phyloP scores from a whole-genome alignment of 2,113 vertebrate genomes.

The Cromileptes altivelis region DNA sequence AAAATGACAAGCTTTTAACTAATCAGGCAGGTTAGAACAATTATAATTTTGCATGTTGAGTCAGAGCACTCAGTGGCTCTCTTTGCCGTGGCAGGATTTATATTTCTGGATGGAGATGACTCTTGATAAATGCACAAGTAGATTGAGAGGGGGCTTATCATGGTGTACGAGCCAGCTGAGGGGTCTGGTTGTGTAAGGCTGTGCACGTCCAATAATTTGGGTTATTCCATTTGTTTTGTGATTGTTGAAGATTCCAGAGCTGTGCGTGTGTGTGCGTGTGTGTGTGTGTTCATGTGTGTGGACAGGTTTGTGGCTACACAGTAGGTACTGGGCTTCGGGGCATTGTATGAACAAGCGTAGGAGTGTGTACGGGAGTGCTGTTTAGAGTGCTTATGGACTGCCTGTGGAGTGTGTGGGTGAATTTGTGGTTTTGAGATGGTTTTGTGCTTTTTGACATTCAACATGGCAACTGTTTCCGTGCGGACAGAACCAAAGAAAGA shows the following conservation, averaged over 20 bases:
- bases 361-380: constrained; percentile 63
- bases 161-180: not conserved
- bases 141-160: constrained; percentile 17
- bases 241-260: not conserved
- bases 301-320: constrained; percentile 21
- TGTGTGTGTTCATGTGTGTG: constrained; percentile 29
- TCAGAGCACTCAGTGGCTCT: not conserved
- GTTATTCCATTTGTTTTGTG: constrained; percentile 28
- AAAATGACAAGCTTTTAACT: constrained; percentile 10
- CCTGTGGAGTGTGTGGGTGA: constrained; percentile 72
- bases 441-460: constrained; percentile 69
- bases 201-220: constrained; percentile 13
- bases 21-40: not conserved
- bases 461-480: constrained; percentile 75
- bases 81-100: not conserved
- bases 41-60: not conserved
- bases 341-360: constrained; percentile 58
- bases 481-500: constrained; percentile 40
- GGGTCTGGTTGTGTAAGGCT: constrained; percentile 25
- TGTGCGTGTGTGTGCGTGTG: constrained; percentile 8
- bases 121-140: constrained; percentile 17
- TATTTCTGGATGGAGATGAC: constrained; percentile 14
- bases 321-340: constrained; percentile 30
- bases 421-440: constrained; percentile 62
- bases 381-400: constrained; percentile 63